phyloP scores from a whole-genome alignment of 1,140 invertebrate species.

The Drosophila mayri region DNA sequence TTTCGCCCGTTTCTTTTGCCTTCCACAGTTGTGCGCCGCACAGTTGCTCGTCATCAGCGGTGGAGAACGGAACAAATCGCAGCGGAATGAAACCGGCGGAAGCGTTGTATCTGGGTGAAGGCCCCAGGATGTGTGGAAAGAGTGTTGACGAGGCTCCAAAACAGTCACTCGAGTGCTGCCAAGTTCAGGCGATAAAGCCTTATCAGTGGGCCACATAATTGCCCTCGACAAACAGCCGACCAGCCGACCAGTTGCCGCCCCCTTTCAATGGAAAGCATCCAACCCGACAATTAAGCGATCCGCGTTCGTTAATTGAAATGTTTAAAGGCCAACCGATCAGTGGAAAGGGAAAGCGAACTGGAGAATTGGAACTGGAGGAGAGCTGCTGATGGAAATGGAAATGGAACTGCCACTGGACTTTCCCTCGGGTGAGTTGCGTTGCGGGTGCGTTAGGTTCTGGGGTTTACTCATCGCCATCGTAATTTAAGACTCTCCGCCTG shows the following conservation, averaged over 20 bases:
- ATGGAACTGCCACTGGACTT: conserved; percentile 40
- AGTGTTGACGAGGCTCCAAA: conserved; percentile 6
- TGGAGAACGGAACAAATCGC: conserved; percentile 49
- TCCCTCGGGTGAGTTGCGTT: conserved; percentile 44
- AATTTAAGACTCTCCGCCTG: conserved; percentile 51
- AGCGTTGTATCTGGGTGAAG: conserved; percentile 25
- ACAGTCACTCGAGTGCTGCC: conserved; percentile 8
- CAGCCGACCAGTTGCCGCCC: conserved; percentile 51
- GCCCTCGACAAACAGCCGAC: conserved; percentile 49
- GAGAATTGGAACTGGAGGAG: not conserved
- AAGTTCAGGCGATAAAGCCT: conserved; percentile 32
- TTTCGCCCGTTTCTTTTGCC: conserved; percentile 39
- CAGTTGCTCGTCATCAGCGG: conserved; percentile 58
- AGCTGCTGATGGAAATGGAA: conserved; percentile 1
- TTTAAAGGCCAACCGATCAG: conserved; percentile 62
- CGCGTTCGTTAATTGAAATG: conserved; percentile 75
- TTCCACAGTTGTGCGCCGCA: conserved; percentile 43
- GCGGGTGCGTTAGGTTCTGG: not conserved
- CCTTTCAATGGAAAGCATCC: conserved; percentile 14
- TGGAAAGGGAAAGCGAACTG: conserved; percentile 3
- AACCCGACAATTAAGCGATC: conserved; percentile 59
- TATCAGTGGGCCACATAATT: conserved; percentile 69
- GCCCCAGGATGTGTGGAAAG: conserved; percentile 25
- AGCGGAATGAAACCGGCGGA: not conserved
- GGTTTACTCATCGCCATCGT: conserved; percentile 44